Evolutionary conservation across 1,140 invertebrate species (phyloP).

Genomic region (Papilio dardanus): DNA sequence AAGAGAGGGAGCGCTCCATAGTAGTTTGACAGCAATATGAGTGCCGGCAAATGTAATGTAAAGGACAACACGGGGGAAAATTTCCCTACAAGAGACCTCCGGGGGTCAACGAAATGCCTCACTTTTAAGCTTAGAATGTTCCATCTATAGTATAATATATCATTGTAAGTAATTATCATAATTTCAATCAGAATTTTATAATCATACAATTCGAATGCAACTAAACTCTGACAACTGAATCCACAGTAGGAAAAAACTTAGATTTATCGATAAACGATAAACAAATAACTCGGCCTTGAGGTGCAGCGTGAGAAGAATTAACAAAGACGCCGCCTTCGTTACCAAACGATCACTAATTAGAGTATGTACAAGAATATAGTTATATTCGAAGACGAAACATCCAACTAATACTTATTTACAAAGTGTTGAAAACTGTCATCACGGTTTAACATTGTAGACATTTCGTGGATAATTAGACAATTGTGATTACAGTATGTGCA

Average conservation of each 20-base stretch:
- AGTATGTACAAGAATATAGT: conserved; percentile 4
- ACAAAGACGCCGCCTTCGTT: conserved; percentile 1
- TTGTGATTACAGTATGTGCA: conserved; percentile 67
- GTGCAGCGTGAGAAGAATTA: conserved; percentile 5
- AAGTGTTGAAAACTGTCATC: conserved; percentile 49
- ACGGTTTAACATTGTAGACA: conserved; percentile 55
- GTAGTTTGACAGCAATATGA: no score
- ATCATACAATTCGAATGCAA: background rate
- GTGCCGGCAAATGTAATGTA: no score
- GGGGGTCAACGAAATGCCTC: no score
- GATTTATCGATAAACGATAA: background rate
- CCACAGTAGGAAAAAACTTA: background rate
- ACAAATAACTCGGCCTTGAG: conserved; percentile 22
- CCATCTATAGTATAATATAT: no score
- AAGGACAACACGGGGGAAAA: no score
- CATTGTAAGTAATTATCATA: no score
- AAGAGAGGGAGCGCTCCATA: no score
- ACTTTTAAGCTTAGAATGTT: no score
- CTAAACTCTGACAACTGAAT: background rate
- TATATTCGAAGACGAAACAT: conserved; percentile 12
- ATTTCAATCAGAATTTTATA: background rate
- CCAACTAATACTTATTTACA: conserved; percentile 21
- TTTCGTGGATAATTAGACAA: conserved; percentile 74
- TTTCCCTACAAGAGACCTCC: no score
- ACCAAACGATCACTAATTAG: conserved; percentile 30